Conservation (phyloP, 1,140 invertebrate species). For the Mamestra configurata region DNA sequence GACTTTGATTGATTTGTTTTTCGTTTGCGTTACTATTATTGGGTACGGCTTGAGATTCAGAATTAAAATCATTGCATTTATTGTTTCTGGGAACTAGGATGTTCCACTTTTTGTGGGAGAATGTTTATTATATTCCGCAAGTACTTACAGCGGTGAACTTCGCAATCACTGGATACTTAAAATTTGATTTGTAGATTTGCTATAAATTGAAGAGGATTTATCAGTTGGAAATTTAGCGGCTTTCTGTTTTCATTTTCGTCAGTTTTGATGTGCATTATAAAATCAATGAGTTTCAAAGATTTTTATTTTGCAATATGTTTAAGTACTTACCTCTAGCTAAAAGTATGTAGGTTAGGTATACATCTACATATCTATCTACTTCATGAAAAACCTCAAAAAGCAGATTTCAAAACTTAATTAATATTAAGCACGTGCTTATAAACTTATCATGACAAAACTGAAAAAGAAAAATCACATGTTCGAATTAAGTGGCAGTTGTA, state of each 20-base stretch:
- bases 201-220: too few relatives aligned
- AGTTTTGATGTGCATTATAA: too few relatives aligned
- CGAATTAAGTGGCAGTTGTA: not conserved
- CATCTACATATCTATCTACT: not conserved
- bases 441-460: not conserved
- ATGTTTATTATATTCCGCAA: not conserved
- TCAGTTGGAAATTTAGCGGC: too few relatives aligned
- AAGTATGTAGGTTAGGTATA: too few relatives aligned
- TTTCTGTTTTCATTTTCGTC: too few relatives aligned
- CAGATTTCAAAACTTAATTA: not conserved
- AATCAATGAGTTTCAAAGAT: too few relatives aligned
- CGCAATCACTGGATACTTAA: too few relatives aligned
- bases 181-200: too few relatives aligned
- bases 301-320: too few relatives aligned
- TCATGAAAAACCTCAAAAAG: not conserved
- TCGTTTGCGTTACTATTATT: slow-evolving; percentile 13
- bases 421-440: not conserved
- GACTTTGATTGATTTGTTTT: slow-evolving; percentile 40
- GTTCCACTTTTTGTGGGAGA: not conserved
- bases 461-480: slow-evolving; percentile 5
- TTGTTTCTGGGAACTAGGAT: slow-evolving; percentile 13
- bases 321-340: too few relatives aligned
- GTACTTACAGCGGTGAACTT: not conserved
- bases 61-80: not conserved
- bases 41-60: not conserved